Percentiles rank a stretch among this genome's conserved stretches.
phyloP scores from a whole-genome alignment of 2,113 vertebrate species.

The Corythornis cristatus region DNA sequence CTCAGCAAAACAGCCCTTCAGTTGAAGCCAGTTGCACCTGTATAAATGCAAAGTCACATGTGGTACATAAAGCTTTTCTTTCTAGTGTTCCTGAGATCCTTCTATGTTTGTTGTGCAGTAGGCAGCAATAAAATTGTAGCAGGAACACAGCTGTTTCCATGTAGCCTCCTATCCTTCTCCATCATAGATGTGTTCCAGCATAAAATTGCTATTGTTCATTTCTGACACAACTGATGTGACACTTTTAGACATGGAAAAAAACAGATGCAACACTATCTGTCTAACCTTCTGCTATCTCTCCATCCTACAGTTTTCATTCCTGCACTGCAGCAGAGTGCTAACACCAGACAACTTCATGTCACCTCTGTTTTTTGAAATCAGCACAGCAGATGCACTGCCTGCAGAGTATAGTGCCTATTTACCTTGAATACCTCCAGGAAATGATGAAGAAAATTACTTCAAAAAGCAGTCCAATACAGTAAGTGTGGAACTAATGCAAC shows the following conservation, averaged over 20 bases:
- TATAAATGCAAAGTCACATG: slow-evolving; percentile 10
- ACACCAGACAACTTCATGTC: neutral
- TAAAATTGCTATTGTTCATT: neutral
- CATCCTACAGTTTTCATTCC: neutral
- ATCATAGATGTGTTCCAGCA: neutral
- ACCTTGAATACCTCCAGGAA: neutral
- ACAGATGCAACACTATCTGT: neutral
- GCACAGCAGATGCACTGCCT: neutral
- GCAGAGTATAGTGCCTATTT: neutral
- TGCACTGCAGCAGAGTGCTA: neutral
- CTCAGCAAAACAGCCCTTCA: slow-evolving; percentile 10
- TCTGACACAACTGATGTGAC: neutral
- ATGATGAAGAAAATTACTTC: neutral
- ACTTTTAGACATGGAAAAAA: neutral
- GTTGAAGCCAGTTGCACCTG: slow-evolving; percentile 40
- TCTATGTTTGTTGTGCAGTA: neutral
- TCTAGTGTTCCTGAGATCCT: neutral
- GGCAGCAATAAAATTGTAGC: neutral
- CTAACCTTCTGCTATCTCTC: neutral
- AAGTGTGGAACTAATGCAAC: neutral
- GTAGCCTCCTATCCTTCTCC: neutral
- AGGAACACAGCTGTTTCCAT: neutral
- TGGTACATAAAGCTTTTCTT: neutral
- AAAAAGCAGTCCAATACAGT: neutral
- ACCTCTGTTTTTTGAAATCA: neutral